Evolutionary conservation across 2,113 vertebrate species (phyloP).

Genomic region (Pachypanchax playfairii): DNA sequence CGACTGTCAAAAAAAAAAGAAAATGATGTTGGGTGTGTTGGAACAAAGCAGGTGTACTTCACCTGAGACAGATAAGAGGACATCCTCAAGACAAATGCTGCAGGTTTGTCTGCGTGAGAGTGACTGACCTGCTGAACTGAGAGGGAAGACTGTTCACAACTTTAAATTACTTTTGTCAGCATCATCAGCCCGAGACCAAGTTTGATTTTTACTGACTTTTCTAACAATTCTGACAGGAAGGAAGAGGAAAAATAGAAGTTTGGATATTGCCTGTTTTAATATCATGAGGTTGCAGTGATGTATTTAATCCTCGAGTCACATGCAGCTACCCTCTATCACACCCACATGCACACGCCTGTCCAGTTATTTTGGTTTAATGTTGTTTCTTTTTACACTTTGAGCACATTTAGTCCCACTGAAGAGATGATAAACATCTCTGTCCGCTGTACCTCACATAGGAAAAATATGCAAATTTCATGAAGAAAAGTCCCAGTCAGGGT

Average conservation of each 20-base stretch:
- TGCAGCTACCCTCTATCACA: neutral
- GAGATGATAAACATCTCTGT: too few species aligned
- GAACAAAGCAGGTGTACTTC: constrained; percentile 13
- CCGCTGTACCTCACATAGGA: neutral
- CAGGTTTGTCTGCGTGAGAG: neutral
- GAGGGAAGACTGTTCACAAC: constrained; percentile 20
- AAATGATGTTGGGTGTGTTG: constrained; percentile 19
- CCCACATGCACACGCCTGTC: neutral
- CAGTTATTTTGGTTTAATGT: neutral
- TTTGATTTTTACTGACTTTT: constrained; percentile 24
- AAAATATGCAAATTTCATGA: neutral
- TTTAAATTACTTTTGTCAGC: constrained; percentile 47
- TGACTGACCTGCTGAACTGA: constrained; percentile 8
- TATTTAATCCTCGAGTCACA: neutral
- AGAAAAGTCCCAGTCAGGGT: neutral
- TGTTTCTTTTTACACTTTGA: neutral
- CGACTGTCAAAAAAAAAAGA: constrained; percentile 49
- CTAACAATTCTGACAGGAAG: constrained; percentile 29
- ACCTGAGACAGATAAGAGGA: neutral
- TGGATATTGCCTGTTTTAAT: constrained; percentile 14
- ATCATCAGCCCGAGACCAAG: constrained; percentile 14
- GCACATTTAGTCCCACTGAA: neutral
- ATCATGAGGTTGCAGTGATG: constrained; percentile 1
- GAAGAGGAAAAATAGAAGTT: constrained; percentile 5
- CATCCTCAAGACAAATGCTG: constrained; percentile 4